Conservation (phyloP, 2,113 vertebrate genomes). For the Illadopsis cleaveri region DNA sequence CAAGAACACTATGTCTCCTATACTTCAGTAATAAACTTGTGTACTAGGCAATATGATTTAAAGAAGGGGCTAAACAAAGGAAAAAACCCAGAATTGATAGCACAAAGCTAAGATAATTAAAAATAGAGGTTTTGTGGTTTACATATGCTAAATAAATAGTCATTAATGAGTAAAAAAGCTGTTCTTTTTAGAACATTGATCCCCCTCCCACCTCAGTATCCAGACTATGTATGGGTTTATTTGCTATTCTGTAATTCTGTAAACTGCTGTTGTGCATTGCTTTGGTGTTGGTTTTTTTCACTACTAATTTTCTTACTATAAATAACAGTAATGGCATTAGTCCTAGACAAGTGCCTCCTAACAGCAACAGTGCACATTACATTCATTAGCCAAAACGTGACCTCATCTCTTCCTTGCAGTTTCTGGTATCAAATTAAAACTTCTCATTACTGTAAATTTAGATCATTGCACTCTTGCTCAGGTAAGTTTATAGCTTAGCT, state of each 20-base stretch:
- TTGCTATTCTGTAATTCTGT: neutral
- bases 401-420: neutral
- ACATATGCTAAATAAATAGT: neutral
- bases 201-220: rapidly evolving
- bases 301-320: neutral
- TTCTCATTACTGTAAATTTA: neutral
- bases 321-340: neutral
- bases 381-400: neutral
- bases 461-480: neutral
- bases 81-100: neutral
- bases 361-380: neutral
- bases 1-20: neutral
- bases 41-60: neutral
- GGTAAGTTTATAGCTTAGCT: neutral
- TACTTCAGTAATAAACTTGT: neutral
- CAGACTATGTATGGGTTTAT: neutral
- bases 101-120: neutral
- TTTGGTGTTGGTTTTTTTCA: neutral
- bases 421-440: constrained; percentile 21
- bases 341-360: neutral
- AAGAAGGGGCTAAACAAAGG: neutral
- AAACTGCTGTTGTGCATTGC: neutral
- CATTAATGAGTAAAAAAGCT: neutral
- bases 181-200: neutral
- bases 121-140: neutral